Base-by-base conservation (phyloP, 1,140 invertebrate genomes). In the Megalopta genalis region DNA sequence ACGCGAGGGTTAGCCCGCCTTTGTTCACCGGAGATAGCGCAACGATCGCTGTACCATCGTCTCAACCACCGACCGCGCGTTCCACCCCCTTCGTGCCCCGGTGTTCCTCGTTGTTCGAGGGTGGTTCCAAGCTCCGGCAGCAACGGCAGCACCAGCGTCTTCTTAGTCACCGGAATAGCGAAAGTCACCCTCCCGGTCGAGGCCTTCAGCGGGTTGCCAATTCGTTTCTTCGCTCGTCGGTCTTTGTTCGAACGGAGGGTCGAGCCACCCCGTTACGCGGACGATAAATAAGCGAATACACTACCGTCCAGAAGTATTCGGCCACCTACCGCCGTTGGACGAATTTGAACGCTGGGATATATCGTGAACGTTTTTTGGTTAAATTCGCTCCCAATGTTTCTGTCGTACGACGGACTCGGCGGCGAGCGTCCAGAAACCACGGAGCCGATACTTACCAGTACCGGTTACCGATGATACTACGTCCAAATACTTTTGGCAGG, bases 41-140 rank as follows among this genome's bases (percentile, higher is more conserved):
- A 70, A 70, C 75, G 86, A 87, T 84, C 85, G 75, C 73, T 83
- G 82, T 84, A 67, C 86, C 85, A 87, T 87, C 86, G 85, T 82
- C 85, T 70, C 82, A 87, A 86, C 82, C 87, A 82, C 62, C 72
- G 52, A 52, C n/a, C n/a, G 72, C 67, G 68, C 68, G 63, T 49
- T 75, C 68, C 32, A 42, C 52, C 9, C 32, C 42, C 27, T 5
- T 16, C 14, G 59, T 23, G 0, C 14, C 46, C 52, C 7, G 18
- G 1, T 0, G 2, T n/a, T 18, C 39, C 42, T 67, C 39, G 62
- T 46, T 57, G 75, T 68, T 79, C 69, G 52, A 42, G 81, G 42
- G 57, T 9, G 9, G 67, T 52, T 52, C 4, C 42, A 3, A 32
- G 32, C 32, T 32, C 32, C 1, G 32, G 32, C 32, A 32, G 32